A percentile compares a stretch with the other conserved stretches of the same genome.
phyloP scores from a whole-genome alignment of 2,113 vertebrate species.

The Oncorhynchus mykiss region DNA sequence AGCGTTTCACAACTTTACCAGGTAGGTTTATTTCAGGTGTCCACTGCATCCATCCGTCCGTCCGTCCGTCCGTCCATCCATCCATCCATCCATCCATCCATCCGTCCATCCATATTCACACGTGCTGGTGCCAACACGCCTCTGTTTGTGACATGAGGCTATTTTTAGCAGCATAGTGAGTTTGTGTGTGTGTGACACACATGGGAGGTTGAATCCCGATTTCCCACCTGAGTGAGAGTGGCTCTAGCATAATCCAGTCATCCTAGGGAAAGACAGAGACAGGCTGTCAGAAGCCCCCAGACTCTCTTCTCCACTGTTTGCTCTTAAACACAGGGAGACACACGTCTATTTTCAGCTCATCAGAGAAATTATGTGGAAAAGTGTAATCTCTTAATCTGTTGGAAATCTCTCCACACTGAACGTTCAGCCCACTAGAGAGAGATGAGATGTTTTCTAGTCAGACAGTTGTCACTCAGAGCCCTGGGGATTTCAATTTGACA shows the following conservation, averaged over 20 bases:
- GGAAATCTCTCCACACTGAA: slow-evolving; percentile 42
- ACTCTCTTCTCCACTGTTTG: slow-evolving; percentile 11
- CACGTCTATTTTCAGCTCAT: slow-evolving; percentile 54
- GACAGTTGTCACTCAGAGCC: no score
- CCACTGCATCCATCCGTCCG: slow-evolving; percentile 16
- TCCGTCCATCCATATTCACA: no score
- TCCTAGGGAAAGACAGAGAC: slow-evolving; percentile 5
- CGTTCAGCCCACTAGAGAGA: slow-evolving; percentile 4
- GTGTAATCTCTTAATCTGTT: slow-evolving; percentile 56
- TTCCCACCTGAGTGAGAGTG: slow-evolving; percentile 37
- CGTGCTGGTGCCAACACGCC: no score
- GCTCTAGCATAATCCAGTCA: slow-evolving; percentile 46
- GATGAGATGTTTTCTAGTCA: background rate
- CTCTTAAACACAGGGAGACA: slow-evolving; percentile 25
- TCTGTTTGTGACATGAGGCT: slow-evolving; percentile 23
- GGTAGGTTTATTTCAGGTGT: slow-evolving; percentile 37
- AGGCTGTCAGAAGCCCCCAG: slow-evolving; percentile 20
- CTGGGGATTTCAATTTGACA: background rate
- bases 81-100: background rate
- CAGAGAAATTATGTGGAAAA: slow-evolving; percentile 34
- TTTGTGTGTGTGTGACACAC: background rate
- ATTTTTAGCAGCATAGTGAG: slow-evolving; percentile 51
- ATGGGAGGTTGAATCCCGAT: slow-evolving; percentile 45
- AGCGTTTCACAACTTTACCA: background rate
- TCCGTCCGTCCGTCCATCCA: no score